Conservation (phyloP, 2,888 invertebrate species). For the Macropis europaea region DNA sequence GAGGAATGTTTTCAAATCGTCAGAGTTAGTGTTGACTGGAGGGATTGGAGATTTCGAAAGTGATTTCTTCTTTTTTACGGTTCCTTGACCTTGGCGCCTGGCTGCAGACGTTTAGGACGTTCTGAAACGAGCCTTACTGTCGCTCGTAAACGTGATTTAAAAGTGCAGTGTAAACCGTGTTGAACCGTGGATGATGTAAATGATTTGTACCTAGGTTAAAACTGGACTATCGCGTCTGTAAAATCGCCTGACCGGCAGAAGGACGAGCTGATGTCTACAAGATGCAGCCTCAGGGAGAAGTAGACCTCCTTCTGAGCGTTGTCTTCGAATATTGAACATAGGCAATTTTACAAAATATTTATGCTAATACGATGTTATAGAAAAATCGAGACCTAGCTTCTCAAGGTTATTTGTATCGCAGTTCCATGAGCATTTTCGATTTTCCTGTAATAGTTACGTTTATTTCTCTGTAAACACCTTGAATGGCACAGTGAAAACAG, state of each 20-base stretch:
- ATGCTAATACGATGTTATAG: too few relatives aligned
- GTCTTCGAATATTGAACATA: too few relatives aligned
- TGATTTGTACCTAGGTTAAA: conserved; percentile 16
- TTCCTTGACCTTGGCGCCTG: conserved; percentile 20
- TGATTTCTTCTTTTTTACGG: conserved; percentile 5
- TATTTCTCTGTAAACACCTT: too few relatives aligned
- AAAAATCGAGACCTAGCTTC: too few relatives aligned
- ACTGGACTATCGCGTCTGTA: not conserved
- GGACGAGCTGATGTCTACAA: not conserved
- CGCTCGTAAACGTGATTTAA: conserved; percentile 49
- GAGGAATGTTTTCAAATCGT: too few relatives aligned
- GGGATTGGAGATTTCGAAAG: not conserved
- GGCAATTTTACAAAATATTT: too few relatives aligned
- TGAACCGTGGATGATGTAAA: conserved; percentile 18
- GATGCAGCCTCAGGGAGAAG: not conserved
- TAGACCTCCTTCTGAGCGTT: too few relatives aligned
- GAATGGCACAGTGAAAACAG: too few relatives aligned
- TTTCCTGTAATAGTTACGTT: too few relatives aligned
- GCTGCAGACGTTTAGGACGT: conserved; percentile 4
- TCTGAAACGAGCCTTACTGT: conserved; percentile 14
- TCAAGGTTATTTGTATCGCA: too few relatives aligned
- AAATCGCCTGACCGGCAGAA: conserved; percentile 23
- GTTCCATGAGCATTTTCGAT: too few relatives aligned
- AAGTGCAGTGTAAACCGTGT: conserved; percentile 20
- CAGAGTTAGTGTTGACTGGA: too few relatives aligned